Base-by-base conservation (phyloP, 2,888 invertebrate genomes). In the Pheosia gnoma region DNA sequence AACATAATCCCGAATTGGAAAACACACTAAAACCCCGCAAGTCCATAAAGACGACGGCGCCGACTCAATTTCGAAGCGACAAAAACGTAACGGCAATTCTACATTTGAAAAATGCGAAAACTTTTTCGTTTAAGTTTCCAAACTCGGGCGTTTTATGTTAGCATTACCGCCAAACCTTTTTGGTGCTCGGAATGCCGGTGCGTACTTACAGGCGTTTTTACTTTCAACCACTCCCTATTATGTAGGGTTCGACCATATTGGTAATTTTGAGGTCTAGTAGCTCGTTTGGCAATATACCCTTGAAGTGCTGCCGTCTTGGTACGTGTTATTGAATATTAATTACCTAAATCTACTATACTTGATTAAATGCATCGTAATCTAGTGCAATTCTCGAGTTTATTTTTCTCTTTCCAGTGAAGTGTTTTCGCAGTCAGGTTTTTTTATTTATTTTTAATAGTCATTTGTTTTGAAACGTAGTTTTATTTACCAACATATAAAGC, bases 61-160 rank as follows among this genome's bases (percentile, higher is more conserved):
- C 67, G 67, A 72, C 62, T 75, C 71, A 74, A 75, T 74, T 74
- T 63, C 66, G 61, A 65, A 68, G 69, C 68, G 75, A 77, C 77
- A 77, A 71, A 74, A 80, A 79, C 73, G 78, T 78, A 74, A 79
- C 77, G 81, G 80, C 81, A 80, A 81, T 84, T 79, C 78, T 77
- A 81, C 74, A 81, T 88, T 86, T 87, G 84, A 85, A 85, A 86
- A 85, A 85, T 83, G 84, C 71, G 78, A 80, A 84, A 88, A 87
- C 74, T 87, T 87, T 84, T 84, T 82, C 87, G 86, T 83, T 87
- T 84, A 85, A 82, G 82, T 84, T 83, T 74, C 70, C 73, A 75
- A 79, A 78, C 74, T 82, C 75, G 71, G 77, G 77, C 79, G 77
- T 84, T 89, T 88, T 87, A 87, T 84, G 87, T 77, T 75, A 80